Conservation (phyloP, 2,113 vertebrate species). For the Etheostoma cragini region DNA sequence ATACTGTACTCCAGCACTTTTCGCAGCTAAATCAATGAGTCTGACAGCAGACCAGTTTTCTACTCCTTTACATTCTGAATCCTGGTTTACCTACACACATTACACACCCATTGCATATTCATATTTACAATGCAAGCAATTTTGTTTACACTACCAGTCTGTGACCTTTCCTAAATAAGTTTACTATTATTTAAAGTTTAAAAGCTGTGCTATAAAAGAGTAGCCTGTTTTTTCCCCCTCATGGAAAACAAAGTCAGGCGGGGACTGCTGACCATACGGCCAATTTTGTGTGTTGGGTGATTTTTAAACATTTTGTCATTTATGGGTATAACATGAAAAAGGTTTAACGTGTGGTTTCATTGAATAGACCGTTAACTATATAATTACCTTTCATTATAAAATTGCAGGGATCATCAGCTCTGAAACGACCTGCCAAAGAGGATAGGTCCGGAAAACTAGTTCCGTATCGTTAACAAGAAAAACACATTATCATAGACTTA, state of each 20-base stretch:
- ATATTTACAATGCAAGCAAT: slow-evolving; percentile 50
- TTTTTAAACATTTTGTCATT: not conserved
- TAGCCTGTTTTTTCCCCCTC: not conserved
- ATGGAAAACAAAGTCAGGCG: slow-evolving; percentile 3
- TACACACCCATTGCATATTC: slow-evolving; percentile 25
- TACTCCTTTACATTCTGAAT: slow-evolving; percentile 35
- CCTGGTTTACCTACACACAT: slow-evolving; percentile 36
- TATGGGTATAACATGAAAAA: slow-evolving; percentile 7
- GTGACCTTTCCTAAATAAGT: slow-evolving; percentile 38
- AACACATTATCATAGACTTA: not conserved
- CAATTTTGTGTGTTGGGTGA: not conserved
- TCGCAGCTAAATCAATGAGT: slow-evolving; percentile 65
- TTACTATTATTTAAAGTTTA: slow-evolving; percentile 34
- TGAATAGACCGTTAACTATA: slow-evolving; percentile 14
- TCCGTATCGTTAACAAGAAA: not conserved
- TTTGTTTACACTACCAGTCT: slow-evolving; percentile 12
- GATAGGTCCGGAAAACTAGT: not conserved
- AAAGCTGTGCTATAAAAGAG: slow-evolving; percentile 48
- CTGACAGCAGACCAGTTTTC: slow-evolving; percentile 30
- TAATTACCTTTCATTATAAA: slow-evolving; percentile 32
- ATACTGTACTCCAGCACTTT: slow-evolving; percentile 69
- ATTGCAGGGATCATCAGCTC: slow-evolving; percentile 32
- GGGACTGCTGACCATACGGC: slow-evolving; percentile 12
- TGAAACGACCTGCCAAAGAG: not conserved
- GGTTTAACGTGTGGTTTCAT: slow-evolving; percentile 21